Percentiles rank a stretch among this genome's conserved stretches.
phyloP scores from a whole-genome alignment of 1,140 invertebrate genomes.

The Charaxes varanes region DNA sequence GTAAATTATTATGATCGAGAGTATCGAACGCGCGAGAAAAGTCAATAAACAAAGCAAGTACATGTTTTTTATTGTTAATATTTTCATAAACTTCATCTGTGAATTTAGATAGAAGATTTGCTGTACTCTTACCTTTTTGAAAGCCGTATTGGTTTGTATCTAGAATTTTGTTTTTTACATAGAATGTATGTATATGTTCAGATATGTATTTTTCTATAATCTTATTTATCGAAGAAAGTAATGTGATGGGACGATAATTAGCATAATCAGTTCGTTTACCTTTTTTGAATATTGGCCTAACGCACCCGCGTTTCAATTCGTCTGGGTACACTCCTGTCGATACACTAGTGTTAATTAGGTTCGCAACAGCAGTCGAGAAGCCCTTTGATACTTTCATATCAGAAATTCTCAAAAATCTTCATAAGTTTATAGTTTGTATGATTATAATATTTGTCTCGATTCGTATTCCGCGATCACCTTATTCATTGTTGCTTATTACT shows the following conservation, averaged over 20 bases:
- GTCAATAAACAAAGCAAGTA: constrained; percentile 23
- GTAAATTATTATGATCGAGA: constrained; percentile 14
- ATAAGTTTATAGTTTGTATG: no score
- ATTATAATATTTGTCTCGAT: no score
- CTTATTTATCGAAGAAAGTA: background rate
- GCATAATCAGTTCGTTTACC: background rate
- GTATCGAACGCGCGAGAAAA: constrained; percentile 32
- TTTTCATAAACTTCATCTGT: background rate
- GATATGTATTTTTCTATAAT: constrained; percentile 1
- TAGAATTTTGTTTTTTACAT: no score
- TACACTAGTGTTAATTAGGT: constrained; percentile 25
- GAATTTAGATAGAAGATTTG: background rate
- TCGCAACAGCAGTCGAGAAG: constrained; percentile 17
- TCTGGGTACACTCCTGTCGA: constrained; percentile 16
- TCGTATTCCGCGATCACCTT: no score
- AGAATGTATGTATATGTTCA: no score
- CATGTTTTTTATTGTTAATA: constrained; percentile 5
- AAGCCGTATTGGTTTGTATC: background rate
- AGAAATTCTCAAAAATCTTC: no score
- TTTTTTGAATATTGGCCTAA: constrained; percentile 25
- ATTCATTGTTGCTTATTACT: no score
- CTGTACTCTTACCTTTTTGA: background rate
- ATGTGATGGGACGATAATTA: background rate
- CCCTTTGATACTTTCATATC: no score
- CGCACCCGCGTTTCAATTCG: constrained; percentile 22